These are phyloP conservation scores for Glomeris maerens DNA, from an alignment of 1,140 invertebrate genomes.

Conservation along the genomic window DNA sequence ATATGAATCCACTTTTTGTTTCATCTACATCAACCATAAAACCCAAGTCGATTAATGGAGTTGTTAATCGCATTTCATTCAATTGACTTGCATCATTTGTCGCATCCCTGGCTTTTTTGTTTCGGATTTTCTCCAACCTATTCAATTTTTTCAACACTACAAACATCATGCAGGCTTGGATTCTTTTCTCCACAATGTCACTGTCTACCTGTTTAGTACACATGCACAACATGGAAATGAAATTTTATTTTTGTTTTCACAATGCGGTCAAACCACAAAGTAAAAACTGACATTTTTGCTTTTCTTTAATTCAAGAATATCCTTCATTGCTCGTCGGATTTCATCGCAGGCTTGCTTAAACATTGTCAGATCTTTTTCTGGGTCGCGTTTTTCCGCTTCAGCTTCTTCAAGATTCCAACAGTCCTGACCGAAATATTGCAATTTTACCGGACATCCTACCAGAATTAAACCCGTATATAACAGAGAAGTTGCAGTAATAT, in stretches of 20 bases:
- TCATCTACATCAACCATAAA: constrained; percentile 39
- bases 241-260: not conserved
- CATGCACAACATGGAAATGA: not conserved
- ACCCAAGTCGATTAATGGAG: not conserved
- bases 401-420: constrained; percentile 42
- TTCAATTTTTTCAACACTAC: constrained; percentile 77
- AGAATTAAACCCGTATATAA: not conserved
- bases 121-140: constrained; percentile 70
- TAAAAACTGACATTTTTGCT: constrained; percentile 23
- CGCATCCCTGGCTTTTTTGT: constrained; percentile 62
- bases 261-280: not conserved
- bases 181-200: constrained; percentile 47
- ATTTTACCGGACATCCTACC: not conserved
- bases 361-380: constrained; percentile 47
- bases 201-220: not conserved
- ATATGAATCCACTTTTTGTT: constrained; percentile 72
- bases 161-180: constrained; percentile 55
- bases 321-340: constrained; percentile 44
- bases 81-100: constrained; percentile 30
- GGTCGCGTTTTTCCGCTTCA: constrained; percentile 46
- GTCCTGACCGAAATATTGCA: not conserved
- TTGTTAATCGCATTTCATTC: not conserved
- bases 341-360: constrained; percentile 51
- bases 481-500: not conserved
- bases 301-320: constrained; percentile 48